Percentiles rank a stretch among this genome's conserved stretches.
Conservation (phyloP, 2,888 invertebrate species). For the Mythimna vitellina region DNA sequence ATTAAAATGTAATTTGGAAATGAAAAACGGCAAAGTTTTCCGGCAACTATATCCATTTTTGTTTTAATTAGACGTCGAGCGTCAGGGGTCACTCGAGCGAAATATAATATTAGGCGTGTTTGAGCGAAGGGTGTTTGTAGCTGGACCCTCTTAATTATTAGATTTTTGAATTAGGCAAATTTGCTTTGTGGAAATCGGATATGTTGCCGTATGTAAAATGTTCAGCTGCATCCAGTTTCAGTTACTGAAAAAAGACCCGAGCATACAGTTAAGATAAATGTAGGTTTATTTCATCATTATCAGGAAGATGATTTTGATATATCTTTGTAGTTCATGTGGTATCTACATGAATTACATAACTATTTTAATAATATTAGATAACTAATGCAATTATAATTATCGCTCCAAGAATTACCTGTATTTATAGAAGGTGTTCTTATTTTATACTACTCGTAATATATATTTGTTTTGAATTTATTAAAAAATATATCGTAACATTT, state of each 20-base stretch:
- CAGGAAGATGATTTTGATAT: too few species aligned
- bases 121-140: neutral
- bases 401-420: neutral
- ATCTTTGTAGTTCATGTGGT: too few species aligned
- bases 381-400: too few species aligned
- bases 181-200: too few species aligned
- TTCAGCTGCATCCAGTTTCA: too few species aligned
- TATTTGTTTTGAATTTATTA: neutral
- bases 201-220: too few species aligned
- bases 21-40: constrained; percentile 5
- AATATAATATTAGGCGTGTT: neutral
- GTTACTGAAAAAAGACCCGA: too few species aligned
- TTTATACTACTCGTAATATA: neutral
- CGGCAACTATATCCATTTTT: constrained; percentile 2
- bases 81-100: neutral
- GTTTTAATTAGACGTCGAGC: constrained; percentile 18
- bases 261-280: too few species aligned
- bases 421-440: neutral
- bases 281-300: too few species aligned
- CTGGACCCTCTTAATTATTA: neutral
- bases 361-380: too few species aligned
- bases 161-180: too few species aligned
- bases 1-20: constrained; percentile 6
- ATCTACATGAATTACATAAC: too few species aligned
- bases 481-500: neutral